Evolutionary conservation across 2,888 invertebrate species (phyloP).

Genomic region (Rotaria magnacalcarata): DNA sequence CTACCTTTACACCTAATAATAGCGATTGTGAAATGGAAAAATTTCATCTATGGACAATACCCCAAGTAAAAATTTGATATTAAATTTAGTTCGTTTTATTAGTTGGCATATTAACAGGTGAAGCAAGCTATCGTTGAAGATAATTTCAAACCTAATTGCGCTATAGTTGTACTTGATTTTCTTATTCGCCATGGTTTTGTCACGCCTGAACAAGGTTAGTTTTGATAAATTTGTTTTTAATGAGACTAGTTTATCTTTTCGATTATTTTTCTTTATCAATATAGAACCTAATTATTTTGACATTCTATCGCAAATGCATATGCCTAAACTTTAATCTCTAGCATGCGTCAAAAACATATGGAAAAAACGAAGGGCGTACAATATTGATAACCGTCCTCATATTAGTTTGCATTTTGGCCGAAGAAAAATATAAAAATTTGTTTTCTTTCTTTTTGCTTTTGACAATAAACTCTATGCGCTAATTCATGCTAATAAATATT

Average conservation of each 20-base stretch:
- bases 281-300: neutral
- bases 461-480: neutral
- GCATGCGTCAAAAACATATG: neutral
- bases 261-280: neutral
- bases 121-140: slow-evolving; percentile 72
- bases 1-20: slow-evolving; percentile 83
- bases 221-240: neutral
- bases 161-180: slow-evolving; percentile 83
- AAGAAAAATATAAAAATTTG: neutral
- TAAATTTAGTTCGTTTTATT: slow-evolving; percentile 24
- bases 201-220: slow-evolving; percentile 67
- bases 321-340: neutral
- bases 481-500: neutral
- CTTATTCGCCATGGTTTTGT: slow-evolving; percentile 82
- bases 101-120: slow-evolving; percentile 50
- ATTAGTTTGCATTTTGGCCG: neutral
- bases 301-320: neutral
- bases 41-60: slow-evolving; percentile 77
- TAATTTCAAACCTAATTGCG: slow-evolving; percentile 87
- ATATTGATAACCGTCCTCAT: neutral
- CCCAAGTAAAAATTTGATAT: slow-evolving; percentile 63
- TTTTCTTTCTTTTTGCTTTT: neutral
- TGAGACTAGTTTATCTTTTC: neutral
- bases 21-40: slow-evolving; percentile 88
- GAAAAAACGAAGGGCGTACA: neutral